phyloP scores from a whole-genome alignment of 2,888 invertebrate genomes.

The Hipparchia sbordonii region DNA sequence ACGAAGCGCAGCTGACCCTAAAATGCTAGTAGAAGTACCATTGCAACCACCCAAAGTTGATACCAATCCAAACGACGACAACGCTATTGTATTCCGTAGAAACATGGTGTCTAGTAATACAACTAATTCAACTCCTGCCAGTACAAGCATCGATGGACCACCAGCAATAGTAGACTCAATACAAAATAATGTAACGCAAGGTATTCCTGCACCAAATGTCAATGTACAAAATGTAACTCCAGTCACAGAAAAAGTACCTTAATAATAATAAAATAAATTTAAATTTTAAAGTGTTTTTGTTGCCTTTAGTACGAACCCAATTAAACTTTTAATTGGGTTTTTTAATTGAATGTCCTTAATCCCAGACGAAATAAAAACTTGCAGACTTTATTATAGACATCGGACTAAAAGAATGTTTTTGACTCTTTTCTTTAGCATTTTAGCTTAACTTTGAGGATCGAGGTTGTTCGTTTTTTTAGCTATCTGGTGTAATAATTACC shows the following conservation, averaged over 20 bases:
- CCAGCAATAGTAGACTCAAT: not conserved
- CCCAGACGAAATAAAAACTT: no score
- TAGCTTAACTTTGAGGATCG: no score
- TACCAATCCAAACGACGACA: slow-evolving; percentile 1
- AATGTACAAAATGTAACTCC: not conserved
- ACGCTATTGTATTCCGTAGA: slow-evolving; percentile 10
- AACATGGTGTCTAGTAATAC: slow-evolving; percentile 4
- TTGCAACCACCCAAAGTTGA: not conserved
- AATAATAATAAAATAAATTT: not conserved
- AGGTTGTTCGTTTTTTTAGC: no score
- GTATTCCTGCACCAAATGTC: not conserved
- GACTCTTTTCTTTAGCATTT: no score
- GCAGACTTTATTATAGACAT: no score
- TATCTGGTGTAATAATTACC: no score
- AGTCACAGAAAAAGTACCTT: not conserved
- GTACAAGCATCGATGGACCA: not conserved
- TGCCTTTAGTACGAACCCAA: not conserved
- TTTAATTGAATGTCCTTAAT: no score
- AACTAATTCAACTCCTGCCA: not conserved
- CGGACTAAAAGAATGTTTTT: no score
- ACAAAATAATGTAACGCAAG: not conserved
- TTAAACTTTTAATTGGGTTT: no score
- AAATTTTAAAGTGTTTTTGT: not conserved
- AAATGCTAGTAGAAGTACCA: not conserved
- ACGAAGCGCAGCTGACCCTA: slow-evolving; percentile 21